phyloP scores from a whole-genome alignment of 2,113 vertebrate species.

The Solea senegalensis region DNA sequence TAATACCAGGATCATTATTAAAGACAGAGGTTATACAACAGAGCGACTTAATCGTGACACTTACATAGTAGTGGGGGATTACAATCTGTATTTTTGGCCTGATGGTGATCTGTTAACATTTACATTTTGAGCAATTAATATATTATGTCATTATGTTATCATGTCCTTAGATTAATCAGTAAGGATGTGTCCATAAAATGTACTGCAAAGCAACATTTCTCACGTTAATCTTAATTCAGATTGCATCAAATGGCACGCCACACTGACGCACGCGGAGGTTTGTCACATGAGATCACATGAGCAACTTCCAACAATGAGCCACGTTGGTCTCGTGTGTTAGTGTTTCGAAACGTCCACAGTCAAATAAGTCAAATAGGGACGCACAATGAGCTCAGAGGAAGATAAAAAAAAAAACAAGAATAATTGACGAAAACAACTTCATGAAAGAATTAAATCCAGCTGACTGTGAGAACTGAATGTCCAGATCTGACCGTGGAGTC shows the following conservation, averaged over 20 bases:
- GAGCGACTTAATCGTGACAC: constrained; percentile 67
- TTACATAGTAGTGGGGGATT: constrained; percentile 66
- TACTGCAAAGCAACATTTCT: not conserved
- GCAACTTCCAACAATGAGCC: not conserved
- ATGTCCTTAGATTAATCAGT: constrained; percentile 44
- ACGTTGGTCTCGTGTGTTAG: not conserved
- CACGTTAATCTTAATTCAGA: not conserved
- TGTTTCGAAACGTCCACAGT: not conserved
- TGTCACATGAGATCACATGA: not conserved
- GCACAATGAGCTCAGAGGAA: not conserved
- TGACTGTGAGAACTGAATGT: not conserved
- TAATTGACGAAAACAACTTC: not conserved
- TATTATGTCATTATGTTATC: constrained; percentile 69
- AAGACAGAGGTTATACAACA: constrained; percentile 71
- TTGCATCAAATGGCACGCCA: constrained; percentile 13
- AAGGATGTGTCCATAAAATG: constrained; percentile 19
- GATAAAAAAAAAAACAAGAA: not conserved
- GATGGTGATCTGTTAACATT: constrained; percentile 68
- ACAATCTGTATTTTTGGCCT: constrained; percentile 53
- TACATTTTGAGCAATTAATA: constrained; percentile 63
- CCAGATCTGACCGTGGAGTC: not conserved
- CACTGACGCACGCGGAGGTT: not conserved
- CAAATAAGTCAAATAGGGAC: not conserved
- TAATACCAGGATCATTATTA: constrained; percentile 71
- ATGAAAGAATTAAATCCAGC: constrained; percentile 1